Evolutionary conservation across 2,888 invertebrate species (phyloP).

Genomic region (Schizaphis graminum): DNA sequence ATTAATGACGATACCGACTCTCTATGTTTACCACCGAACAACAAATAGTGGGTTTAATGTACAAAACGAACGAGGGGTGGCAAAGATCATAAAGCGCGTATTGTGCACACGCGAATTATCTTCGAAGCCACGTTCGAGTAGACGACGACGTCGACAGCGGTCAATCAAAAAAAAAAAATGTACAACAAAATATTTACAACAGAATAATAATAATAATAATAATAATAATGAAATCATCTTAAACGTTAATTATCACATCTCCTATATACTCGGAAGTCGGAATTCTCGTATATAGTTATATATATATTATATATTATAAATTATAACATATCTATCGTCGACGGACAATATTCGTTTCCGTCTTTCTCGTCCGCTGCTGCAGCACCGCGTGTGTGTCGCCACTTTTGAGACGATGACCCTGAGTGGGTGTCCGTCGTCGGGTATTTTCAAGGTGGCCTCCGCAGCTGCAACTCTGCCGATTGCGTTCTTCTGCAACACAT

Average conservation of each 20-base stretch:
- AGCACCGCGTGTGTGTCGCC: background rate
- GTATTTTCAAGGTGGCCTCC: conserved; percentile 16
- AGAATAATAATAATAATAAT: conserved; percentile 33
- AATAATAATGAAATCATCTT: conserved; percentile 23
- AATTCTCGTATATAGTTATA: background rate
- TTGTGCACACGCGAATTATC: background rate
- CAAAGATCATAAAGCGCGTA: background rate
- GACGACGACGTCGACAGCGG: background rate
- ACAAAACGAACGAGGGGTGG: conserved; percentile 25
- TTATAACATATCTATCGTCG: background rate
- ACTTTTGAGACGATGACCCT: background rate
- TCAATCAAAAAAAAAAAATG: background rate
- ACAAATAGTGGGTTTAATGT: conserved; percentile 59
- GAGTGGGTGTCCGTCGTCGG: background rate
- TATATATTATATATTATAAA: background rate
- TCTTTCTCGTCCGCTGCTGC: background rate
- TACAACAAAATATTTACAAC: conserved; percentile 52
- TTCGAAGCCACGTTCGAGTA: background rate
- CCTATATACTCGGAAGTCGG: background rate
- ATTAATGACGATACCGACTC: background rate
- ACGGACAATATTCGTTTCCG: background rate
- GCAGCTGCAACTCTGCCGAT: background rate
- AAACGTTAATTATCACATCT: conserved; percentile 62
- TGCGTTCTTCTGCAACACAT: background rate
- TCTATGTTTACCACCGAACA: conserved; percentile 40